phyloP scores from a whole-genome alignment of 2,113 vertebrate species.

The Paramormyrops kingsleyae region DNA sequence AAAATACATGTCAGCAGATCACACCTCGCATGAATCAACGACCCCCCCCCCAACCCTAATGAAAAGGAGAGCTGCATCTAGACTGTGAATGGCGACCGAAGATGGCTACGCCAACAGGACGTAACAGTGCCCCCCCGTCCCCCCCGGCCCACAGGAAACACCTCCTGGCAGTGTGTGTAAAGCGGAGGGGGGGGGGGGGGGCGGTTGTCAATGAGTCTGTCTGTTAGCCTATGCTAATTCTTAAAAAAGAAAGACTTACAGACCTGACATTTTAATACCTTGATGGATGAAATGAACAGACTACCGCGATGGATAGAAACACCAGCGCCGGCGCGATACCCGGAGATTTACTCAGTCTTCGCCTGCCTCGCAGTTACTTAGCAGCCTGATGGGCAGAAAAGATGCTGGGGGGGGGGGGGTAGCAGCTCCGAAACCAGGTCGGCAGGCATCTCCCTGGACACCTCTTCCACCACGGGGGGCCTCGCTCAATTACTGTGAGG shows the following conservation, averaged over 20 bases:
- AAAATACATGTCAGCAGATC: slow-evolving; percentile 44
- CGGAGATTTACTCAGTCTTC: neutral
- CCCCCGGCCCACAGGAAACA: slow-evolving; percentile 30
- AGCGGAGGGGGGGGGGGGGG: neutral
- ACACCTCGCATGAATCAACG: slow-evolving; percentile 34
- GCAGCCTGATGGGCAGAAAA: neutral
- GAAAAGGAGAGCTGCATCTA: slow-evolving; percentile 30
- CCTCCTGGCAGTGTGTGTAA: neutral
- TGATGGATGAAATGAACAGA: neutral
- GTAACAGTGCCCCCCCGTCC: neutral
- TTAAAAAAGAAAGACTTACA: neutral
- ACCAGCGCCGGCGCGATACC: neutral
- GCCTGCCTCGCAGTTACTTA: neutral
- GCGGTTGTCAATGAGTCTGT: neutral
- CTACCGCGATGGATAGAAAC: neutral
- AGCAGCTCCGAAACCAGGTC: neutral
- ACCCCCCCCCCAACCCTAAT: slow-evolving; percentile 9
- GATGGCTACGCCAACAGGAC: slow-evolving; percentile 20
- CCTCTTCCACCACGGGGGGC: neutral
- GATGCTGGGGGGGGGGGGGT: neutral
- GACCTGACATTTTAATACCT: neutral
- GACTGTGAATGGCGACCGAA: slow-evolving; percentile 30
- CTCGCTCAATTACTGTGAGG: neutral
- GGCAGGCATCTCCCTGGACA: neutral
- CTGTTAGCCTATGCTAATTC: neutral